Percentiles rank a stretch among this genome's conserved stretches.
Evolutionary conservation across 2,113 vertebrate species (phyloP).

Genomic region (Nerophis lumbriciformis): DNA sequence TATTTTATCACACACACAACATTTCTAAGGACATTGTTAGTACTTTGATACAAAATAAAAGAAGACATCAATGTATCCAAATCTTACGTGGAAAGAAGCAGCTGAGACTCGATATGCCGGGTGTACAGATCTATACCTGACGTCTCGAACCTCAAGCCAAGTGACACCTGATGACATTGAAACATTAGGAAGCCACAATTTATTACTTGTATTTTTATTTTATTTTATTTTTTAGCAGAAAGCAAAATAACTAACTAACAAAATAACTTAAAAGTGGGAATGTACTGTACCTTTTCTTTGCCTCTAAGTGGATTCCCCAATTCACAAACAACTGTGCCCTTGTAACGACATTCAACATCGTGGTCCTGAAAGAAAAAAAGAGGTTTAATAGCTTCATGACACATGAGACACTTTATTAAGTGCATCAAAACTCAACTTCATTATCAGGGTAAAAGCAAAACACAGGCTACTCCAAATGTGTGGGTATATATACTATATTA

Average conservation of each 20-base stretch:
- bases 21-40: neutral
- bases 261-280: too few species aligned
- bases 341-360: slow-evolving; percentile 42
- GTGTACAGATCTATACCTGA: slow-evolving; percentile 77
- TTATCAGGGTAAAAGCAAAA: neutral
- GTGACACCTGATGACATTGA: slow-evolving; percentile 64
- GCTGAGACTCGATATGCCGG: slow-evolving; percentile 59
- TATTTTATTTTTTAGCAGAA: neutral
- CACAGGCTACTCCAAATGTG: too few species aligned
- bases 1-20: too few species aligned
- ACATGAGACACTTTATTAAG: neutral
- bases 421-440: neutral
- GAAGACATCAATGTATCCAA: neutral
- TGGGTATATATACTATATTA: neutral
- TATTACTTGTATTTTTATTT: neutral
- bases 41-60: neutral
- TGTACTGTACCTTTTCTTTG: slow-evolving; percentile 71
- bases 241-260: neutral
- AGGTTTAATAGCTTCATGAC: neutral
- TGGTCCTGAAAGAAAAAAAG: slow-evolving; percentile 32
- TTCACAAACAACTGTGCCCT: slow-evolving; percentile 72
- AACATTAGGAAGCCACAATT: neutral
- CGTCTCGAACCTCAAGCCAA: slow-evolving; percentile 79
- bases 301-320: slow-evolving; percentile 87
- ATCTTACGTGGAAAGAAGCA: slow-evolving; percentile 88